Percentiles rank a stretch among this genome's conserved stretches.
These are phyloP conservation scores for Zonitis immaculata DNA, from an alignment of 2,888 invertebrate genomes.

Conservation along the genomic window DNA sequence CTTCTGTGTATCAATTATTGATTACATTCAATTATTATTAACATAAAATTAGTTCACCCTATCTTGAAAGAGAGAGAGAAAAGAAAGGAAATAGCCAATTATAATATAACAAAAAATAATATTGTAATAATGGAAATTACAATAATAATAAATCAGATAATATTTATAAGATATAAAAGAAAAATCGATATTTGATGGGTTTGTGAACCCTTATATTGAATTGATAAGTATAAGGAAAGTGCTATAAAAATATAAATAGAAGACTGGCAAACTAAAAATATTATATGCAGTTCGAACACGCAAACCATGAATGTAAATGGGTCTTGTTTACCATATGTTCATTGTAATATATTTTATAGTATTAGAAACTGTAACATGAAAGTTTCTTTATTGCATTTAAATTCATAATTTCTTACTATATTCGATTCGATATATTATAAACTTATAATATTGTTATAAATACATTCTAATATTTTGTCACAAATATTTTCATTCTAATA, in stretches of 20 bases:
- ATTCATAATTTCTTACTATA: constrained; percentile 19
- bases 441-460: background rate
- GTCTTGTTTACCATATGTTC: constrained; percentile 28
- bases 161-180: too few species aligned
- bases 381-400: constrained; percentile 17
- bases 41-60: constrained; percentile 11
- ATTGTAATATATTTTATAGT: constrained; percentile 29
- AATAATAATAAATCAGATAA: background rate
- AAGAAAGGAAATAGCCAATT: too few species aligned
- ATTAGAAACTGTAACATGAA: constrained; percentile 30
- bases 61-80: too few species aligned
- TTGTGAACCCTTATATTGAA: constrained; percentile 6
- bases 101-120: too few species aligned
- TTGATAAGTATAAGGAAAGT: constrained; percentile 16
- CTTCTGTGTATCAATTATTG: constrained; percentile 30
- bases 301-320: constrained; percentile 25
- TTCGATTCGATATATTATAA: constrained; percentile 5
- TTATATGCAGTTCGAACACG: constrained; percentile 24
- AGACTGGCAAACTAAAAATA: constrained; percentile 24
- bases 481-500: too few species aligned
- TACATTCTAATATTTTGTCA: background rate
- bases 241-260: constrained; percentile 20
- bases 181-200: constrained; percentile 7
- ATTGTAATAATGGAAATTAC: background rate
- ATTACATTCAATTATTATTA: constrained; percentile 26